Base-by-base conservation (phyloP, 2,113 vertebrate genomes). In the Chloropsis cyanopogon region DNA sequence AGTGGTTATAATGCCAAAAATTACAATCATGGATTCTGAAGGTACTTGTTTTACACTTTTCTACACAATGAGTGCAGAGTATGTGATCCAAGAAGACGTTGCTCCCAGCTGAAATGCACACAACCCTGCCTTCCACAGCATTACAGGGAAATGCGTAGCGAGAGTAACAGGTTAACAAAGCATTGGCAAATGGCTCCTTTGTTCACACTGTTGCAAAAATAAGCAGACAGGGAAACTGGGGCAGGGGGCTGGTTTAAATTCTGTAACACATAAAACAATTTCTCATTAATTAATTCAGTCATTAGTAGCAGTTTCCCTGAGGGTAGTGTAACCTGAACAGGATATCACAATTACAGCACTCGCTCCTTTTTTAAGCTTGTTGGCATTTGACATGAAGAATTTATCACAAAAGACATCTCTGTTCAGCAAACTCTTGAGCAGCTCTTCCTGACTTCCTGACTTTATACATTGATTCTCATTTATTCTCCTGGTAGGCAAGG, bases 41-140 rank as follows among this genome's bases (percentile, higher is more conserved):
- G 90, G 89, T 90, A 86, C 92, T 95, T 97, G 96, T 96, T 96
- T 90, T 97, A 97, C 96, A 96, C 91, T 96, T 96, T 96, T 91
- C 95, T 93, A 96, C 90, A 82, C 95, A 92, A 70, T 93, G 91
- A 94, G 66, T 91, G 76, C 69, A 61, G 63, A 90, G 85, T 71
- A 73, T 91, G 79, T 95, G 95, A 97, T 96, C 64, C 77, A 93
- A 81, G 68, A n/a, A 95, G 95, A 95, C 94, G 57, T 64, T 69
- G 95, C 94, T 97, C 85, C 93, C 83, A 96, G 94, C 92, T 96
- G 97, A 93, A 96, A 94, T 53, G 35, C 66, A 29, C 59, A 80
- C 53, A 78, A 14, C 66, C 29, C 78, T 71, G 54, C 17, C 2
- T 73, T 92, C 70, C 70, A 13, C 14, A 2, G 84, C 17, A 1